These are phyloP conservation scores for Lacerta viridis DNA, from an alignment of 2,797 vertebrate species.

Conservation along the genomic window DNA sequence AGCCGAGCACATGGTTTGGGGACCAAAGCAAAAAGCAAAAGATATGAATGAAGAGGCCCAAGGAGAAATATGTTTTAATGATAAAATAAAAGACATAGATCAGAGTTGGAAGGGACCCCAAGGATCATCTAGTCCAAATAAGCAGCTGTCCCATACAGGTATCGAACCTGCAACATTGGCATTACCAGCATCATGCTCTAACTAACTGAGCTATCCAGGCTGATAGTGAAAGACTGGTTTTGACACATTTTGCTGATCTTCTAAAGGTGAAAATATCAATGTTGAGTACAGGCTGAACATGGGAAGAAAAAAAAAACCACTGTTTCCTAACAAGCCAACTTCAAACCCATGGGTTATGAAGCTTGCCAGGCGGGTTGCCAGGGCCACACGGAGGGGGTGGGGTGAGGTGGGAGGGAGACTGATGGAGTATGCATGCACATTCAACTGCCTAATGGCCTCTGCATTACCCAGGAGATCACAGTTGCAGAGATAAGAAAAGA, in stretches of 20 bases:
- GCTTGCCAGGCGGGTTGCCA: background rate
- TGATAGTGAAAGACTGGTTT: background rate
- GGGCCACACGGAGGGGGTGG: background rate
- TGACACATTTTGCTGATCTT: background rate
- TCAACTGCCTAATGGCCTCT: too few relatives aligned
- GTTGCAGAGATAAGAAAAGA: background rate
- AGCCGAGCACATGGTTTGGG: background rate
- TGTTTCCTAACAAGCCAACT: background rate
- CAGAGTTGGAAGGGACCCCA: background rate
- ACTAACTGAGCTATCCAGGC: too few relatives aligned
- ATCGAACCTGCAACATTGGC: too few relatives aligned
- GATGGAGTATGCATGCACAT: too few relatives aligned
- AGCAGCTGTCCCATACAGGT: too few relatives aligned
- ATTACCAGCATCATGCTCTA: too few relatives aligned
- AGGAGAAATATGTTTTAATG: background rate
- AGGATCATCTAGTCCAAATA: too few relatives aligned
- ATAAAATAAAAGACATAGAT: background rate
- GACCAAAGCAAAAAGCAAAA: background rate
- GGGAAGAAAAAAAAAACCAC: background rate
- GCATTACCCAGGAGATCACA: too few relatives aligned
- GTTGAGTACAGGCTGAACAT: background rate
- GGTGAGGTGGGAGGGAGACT: background rate
- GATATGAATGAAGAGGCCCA: background rate
- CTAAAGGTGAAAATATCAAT: constrained; percentile 18
- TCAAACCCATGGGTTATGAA: background rate